Evolutionary conservation across 1,140 invertebrate species (phyloP).

Genomic region (Drosophila serrata): DNA sequence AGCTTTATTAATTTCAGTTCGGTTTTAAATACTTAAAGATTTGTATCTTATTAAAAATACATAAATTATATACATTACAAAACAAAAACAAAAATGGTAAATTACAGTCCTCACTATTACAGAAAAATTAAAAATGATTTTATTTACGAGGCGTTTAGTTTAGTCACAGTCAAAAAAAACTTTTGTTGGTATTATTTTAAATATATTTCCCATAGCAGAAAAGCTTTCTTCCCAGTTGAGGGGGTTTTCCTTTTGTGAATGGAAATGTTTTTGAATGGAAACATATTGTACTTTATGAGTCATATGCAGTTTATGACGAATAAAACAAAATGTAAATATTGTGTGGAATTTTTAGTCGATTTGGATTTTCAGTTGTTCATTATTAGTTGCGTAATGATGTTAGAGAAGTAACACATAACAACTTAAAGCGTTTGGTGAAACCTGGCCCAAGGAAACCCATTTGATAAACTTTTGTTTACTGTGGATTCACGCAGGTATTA

Average conservation of each 20-base stretch:
- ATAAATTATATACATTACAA: no score
- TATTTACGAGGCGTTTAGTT: no score
- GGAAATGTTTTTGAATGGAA: constrained; percentile 22
- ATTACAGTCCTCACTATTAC: no score
- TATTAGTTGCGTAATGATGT: not conserved
- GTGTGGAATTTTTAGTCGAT: not conserved
- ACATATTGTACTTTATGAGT: constrained; percentile 3
- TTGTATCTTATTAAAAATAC: no score
- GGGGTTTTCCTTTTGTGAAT: constrained; percentile 6
- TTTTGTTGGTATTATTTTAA: no score
- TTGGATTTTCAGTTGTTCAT: not conserved
- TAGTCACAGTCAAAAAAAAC: no score
- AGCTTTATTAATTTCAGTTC: not conserved
- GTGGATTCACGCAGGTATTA: constrained; percentile 40
- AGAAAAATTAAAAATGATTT: no score
- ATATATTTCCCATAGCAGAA: not conserved
- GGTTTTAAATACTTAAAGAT: not conserved
- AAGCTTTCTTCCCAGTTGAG: not conserved
- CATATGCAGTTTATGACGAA: constrained; percentile 3
- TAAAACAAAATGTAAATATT: not conserved
- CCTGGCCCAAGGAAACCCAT: not conserved
- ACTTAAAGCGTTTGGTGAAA: not conserved
- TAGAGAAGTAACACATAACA: not conserved
- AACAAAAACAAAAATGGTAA: no score
- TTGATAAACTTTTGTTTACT: constrained; percentile 42